Percentiles rank a stretch among this genome's conserved stretches.
These are phyloP conservation scores for Indri indri DNA, from an alignment of 2,113 vertebrate species.

Conservation along the genomic window DNA sequence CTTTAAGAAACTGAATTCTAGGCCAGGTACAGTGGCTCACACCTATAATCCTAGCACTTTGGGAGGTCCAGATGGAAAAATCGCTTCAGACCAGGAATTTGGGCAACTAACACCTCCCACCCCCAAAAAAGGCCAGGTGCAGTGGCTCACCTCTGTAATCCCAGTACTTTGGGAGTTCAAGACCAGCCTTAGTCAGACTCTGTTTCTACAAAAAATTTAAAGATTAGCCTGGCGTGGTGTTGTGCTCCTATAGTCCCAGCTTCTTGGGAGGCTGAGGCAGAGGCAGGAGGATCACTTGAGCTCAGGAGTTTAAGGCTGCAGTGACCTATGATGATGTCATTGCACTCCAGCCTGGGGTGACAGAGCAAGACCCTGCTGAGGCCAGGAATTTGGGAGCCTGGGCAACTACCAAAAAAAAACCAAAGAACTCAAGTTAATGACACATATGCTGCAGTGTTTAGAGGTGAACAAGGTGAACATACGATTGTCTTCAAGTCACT, in stretches of 20 bases:
- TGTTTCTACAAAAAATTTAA: neutral
- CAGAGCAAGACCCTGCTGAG: neutral
- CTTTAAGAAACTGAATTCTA: neutral
- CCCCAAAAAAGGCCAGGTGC: neutral
- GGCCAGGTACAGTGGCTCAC: neutral
- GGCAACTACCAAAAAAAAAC: neutral
- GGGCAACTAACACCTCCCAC: too few species aligned
- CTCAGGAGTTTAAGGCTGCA: neutral
- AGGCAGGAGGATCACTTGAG: neutral
- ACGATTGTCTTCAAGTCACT: neutral
- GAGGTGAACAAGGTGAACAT: neutral
- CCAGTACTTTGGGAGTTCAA: neutral
- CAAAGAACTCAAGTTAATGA: neutral
- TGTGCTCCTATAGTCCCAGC: neutral
- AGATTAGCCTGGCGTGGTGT: neutral
- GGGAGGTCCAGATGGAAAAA: neutral
- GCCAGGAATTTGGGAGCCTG: too few species aligned
- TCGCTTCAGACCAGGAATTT: too few species aligned
- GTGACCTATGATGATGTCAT: neutral
- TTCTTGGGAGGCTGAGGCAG: neutral
- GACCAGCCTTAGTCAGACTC: neutral
- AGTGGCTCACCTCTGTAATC: neutral
- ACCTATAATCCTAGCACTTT: neutral
- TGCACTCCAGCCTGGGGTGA: neutral
- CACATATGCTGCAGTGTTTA: neutral